These are phyloP conservation scores for Dicerorhinus sumatrensis DNA, from an alignment of 2,113 vertebrate genomes.

Conservation along the genomic window DNA sequence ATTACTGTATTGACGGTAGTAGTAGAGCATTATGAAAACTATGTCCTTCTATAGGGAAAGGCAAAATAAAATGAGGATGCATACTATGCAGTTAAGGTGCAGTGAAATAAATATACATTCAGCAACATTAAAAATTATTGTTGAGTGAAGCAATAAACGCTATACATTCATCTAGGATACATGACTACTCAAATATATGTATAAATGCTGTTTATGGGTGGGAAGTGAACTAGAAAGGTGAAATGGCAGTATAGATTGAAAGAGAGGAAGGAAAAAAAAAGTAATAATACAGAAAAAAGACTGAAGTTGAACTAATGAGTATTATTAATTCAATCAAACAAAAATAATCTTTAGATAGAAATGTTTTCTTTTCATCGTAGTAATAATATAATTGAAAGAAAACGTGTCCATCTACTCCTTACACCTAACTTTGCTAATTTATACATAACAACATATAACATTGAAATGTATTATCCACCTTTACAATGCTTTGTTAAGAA, in stretches of 20 bases:
- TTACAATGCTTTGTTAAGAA: background rate
- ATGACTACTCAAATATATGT: background rate
- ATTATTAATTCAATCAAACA: background rate
- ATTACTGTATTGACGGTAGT: background rate
- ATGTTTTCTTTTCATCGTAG: background rate
- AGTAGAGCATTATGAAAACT: background rate
- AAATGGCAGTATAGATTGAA: background rate
- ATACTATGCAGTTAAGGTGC: background rate
- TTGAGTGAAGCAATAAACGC: slow-evolving; percentile 27
- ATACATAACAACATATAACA: background rate
- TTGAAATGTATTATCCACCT: background rate
- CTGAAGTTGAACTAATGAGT: background rate
- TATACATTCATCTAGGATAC: background rate
- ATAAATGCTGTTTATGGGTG: background rate
- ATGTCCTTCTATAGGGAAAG: background rate
- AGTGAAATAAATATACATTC: background rate
- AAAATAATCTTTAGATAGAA: slow-evolving; percentile 6
- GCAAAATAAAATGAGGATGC: background rate
- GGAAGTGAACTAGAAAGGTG: background rate
- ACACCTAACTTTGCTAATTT: background rate
- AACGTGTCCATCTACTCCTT: background rate
- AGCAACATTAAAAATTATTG: background rate
- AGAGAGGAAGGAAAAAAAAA: background rate
- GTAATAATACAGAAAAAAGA: background rate
- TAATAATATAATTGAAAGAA: background rate